Conservation (phyloP, 2,113 vertebrate species). For the Pao palembangensis region DNA sequence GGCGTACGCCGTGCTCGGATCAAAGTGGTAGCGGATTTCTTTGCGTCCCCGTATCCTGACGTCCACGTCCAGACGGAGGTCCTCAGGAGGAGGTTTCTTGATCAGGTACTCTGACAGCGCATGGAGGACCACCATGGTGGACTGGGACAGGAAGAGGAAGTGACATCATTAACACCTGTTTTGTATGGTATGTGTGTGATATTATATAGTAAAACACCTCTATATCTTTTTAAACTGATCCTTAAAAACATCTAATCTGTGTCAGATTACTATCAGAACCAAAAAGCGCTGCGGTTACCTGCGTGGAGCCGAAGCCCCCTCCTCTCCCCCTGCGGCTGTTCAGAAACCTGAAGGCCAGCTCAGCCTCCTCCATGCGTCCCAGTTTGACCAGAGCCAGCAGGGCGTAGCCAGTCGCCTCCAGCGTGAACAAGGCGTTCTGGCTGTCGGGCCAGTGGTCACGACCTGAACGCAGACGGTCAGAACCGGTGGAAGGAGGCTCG, state of each 20-base stretch:
- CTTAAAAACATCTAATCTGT: no score
- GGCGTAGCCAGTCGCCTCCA: slow-evolving; percentile 75
- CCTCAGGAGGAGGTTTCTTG: slow-evolving; percentile 27
- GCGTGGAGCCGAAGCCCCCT: slow-evolving; percentile 73
- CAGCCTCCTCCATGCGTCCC: slow-evolving; percentile 47
- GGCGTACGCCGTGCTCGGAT: slow-evolving; percentile 43
- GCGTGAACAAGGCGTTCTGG: slow-evolving; percentile 48
- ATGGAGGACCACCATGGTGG: slow-evolving; percentile 77
- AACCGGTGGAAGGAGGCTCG: neutral
- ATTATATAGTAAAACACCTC: no score
- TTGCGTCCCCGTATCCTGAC: slow-evolving; percentile 58
- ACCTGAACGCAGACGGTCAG: slow-evolving; percentile 8
- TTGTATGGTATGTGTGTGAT: neutral
- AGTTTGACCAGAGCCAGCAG: slow-evolving; percentile 70
- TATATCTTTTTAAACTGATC: no score
- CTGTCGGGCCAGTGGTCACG: slow-evolving; percentile 64
- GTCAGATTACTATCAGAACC: no score
- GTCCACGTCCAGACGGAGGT: slow-evolving; percentile 60
- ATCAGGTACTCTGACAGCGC: slow-evolving; percentile 72
- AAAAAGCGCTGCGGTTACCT: slow-evolving; percentile 54
- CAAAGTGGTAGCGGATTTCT: slow-evolving; percentile 60
- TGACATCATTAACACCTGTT: neutral
- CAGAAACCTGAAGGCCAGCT: slow-evolving; percentile 66
- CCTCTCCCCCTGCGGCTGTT: slow-evolving; percentile 63
- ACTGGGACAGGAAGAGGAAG: slow-evolving; percentile 37